Evolutionary conservation across 2,888 invertebrate genomes (phyloP).

Genomic region (Lampropteryx suffumata): DNA sequence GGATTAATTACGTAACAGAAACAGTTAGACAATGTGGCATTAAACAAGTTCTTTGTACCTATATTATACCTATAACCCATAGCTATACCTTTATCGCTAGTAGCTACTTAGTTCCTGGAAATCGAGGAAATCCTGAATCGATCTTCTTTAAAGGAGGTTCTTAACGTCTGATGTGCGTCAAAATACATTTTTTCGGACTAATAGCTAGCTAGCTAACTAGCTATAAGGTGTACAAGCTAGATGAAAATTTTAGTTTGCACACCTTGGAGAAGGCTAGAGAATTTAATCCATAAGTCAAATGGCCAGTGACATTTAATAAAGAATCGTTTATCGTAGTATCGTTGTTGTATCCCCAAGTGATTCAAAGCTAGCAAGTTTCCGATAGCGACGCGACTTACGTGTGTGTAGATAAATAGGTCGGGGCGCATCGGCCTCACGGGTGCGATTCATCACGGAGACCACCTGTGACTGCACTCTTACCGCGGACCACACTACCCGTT

Average conservation of each 20-base stretch:
- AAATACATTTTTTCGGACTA: too few relatives aligned
- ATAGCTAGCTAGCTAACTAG: too few relatives aligned
- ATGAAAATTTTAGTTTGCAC: too few relatives aligned
- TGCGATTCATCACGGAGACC: slow-evolving; percentile 69
- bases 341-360: slow-evolving; percentile 45
- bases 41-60: background rate
- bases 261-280: too few relatives aligned
- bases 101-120: too few relatives aligned
- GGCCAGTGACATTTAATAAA: slow-evolving; percentile 14
- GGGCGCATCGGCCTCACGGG: slow-evolving; percentile 54
- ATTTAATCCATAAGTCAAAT: background rate
- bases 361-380: slow-evolving; percentile 48
- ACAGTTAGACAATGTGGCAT: slow-evolving; percentile 4
- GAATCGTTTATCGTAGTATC: slow-evolving; percentile 29
- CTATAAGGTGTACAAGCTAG: too few relatives aligned
- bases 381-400: slow-evolving; percentile 49
- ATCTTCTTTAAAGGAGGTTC: too few relatives aligned
- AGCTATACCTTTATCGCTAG: too few relatives aligned
- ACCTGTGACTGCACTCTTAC: slow-evolving; percentile 68
- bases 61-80: too few relatives aligned
- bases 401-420: slow-evolving; percentile 62
- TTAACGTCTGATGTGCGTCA: too few relatives aligned
- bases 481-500: slow-evolving; percentile 47
- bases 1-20: slow-evolving; percentile 42
- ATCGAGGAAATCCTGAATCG: too few relatives aligned